phyloP scores from a whole-genome alignment of 2,797 vertebrate species.

The Phoebastria nigripes region DNA sequence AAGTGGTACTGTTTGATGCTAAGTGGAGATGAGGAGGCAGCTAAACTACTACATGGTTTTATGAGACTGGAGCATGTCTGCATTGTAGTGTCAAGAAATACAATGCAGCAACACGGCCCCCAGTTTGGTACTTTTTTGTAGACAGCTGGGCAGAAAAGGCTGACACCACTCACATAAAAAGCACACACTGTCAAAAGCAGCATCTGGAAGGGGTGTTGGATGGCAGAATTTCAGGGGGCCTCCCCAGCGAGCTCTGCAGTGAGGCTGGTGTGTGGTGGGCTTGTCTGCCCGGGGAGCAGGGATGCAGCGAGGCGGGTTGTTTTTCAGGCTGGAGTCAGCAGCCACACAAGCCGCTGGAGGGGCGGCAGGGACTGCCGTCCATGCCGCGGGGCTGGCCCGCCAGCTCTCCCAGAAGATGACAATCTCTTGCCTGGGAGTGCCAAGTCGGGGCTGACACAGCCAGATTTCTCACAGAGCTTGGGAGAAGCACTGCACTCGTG shows the following conservation, averaged over 20 bases:
- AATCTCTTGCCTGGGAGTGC: not conserved
- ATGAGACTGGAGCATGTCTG: not conserved
- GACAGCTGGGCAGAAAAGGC: not conserved
- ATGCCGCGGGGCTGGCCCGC: accelerated
- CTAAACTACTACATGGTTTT: not conserved
- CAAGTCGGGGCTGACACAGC: not conserved
- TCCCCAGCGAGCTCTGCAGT: accelerated
- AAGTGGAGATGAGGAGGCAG: not conserved
- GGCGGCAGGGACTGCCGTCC: not conserved
- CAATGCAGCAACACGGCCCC: accelerated
- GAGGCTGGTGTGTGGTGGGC: not conserved
- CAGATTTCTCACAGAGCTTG: not conserved
- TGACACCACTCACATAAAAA: not conserved
- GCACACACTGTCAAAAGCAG: accelerated
- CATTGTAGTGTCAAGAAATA: not conserved
- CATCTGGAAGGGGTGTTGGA: not conserved
- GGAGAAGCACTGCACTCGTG: accelerated
- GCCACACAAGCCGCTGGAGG: not conserved
- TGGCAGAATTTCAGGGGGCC: accelerated
- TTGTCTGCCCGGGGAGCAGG: not conserved
- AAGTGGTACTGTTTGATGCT: not conserved
- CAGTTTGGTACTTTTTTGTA: not conserved
- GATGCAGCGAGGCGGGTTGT: not conserved
- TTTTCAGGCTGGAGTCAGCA: not conserved
- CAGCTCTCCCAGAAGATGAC: not conserved